Evolutionary conservation across 2,888 invertebrate genomes (phyloP).

Genomic region (Lordiphosa andalusiaca): DNA sequence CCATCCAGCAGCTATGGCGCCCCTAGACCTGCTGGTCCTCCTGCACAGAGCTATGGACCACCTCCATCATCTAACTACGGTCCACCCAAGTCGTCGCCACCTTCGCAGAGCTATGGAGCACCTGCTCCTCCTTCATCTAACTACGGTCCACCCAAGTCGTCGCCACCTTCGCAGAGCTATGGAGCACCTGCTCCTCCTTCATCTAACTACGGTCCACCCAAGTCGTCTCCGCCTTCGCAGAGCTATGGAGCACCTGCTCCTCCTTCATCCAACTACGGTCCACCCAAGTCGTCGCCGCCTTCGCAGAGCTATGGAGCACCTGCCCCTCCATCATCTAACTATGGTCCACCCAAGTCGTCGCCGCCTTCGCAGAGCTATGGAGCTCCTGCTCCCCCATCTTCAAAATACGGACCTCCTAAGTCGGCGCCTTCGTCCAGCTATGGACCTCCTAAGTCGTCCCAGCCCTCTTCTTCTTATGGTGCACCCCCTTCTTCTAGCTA

Average conservation of each 20-base stretch:
- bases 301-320: slow-evolving; percentile 79
- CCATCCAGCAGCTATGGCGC: slow-evolving; percentile 82
- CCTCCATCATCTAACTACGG: no score
- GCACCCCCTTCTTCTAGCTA: slow-evolving; percentile 80
- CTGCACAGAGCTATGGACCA: slow-evolving; percentile 80
- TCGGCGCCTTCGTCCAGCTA: slow-evolving; percentile 80
- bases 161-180: slow-evolving; percentile 79
- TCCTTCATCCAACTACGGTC: slow-evolving; percentile 80
- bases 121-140: slow-evolving; percentile 51
- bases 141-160: slow-evolving; percentile 62
- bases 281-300: slow-evolving; percentile 78
- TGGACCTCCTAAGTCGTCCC: slow-evolving; percentile 51
- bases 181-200: slow-evolving; percentile 75
- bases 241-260: slow-evolving; percentile 60
- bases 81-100: slow-evolving; percentile 71
- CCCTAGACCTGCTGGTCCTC: slow-evolving; percentile 48
- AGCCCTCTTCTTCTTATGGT: slow-evolving; percentile 59
- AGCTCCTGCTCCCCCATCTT: slow-evolving; percentile 63
- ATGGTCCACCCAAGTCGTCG: slow-evolving; percentile 61
- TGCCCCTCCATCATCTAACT: slow-evolving; percentile 53
- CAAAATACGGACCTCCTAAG: slow-evolving; percentile 81
- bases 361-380: slow-evolving; percentile 80
- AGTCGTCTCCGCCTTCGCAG: slow-evolving; percentile 51
- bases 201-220: slow-evolving; percentile 62
- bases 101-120: slow-evolving; percentile 81